These are phyloP conservation scores for Tadarida brasiliensis DNA, from an alignment of 2,797 vertebrate species.

Conservation along the genomic window DNA sequence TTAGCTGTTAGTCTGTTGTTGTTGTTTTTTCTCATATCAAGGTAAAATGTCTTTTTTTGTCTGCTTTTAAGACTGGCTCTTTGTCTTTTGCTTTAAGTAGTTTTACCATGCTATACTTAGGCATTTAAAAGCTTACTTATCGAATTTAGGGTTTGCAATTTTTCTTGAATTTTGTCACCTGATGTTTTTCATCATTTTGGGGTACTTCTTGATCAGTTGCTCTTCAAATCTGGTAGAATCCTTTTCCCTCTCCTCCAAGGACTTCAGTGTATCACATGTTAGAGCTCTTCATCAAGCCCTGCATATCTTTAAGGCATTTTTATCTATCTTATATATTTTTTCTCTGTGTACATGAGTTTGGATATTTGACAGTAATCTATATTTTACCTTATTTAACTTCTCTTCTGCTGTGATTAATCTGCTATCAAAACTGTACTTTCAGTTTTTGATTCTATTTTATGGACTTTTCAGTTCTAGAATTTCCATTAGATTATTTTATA, in stretches of 20 bases:
- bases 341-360: neutral
- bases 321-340: neutral
- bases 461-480: neutral
- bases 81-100: neutral
- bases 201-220: neutral
- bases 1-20: neutral
- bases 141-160: neutral
- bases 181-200: neutral
- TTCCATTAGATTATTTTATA: constrained; percentile 19
- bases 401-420: neutral
- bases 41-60: neutral
- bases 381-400: neutral
- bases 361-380: neutral
- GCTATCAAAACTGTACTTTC: neutral
- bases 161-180: neutral
- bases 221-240: neutral
- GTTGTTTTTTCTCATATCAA: neutral
- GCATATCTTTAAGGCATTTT: neutral
- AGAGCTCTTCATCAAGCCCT: neutral
- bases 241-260: neutral
- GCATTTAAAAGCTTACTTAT: neutral
- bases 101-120: neutral
- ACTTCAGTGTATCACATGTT: neutral
- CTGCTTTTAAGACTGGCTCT: neutral
- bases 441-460: neutral